Evolutionary conservation across 1,140 invertebrate genomes (phyloP).

Genomic region (Atopsyche davidsoni): DNA sequence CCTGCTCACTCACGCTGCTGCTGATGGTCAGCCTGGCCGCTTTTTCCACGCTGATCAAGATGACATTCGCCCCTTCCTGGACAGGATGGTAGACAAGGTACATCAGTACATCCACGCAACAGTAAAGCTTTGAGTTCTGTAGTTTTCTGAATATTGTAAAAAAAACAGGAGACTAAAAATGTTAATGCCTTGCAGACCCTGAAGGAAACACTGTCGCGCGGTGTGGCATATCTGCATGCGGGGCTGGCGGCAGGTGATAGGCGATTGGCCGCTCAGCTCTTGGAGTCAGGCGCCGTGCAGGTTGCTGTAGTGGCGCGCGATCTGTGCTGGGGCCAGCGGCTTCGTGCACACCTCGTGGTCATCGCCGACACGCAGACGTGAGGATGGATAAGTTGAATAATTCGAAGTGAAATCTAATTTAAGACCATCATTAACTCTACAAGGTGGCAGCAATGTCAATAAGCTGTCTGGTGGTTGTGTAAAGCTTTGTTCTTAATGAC

Average conservation of each 20-base stretch:
- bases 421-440: no score
- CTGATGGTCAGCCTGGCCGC: constrained; percentile 74
- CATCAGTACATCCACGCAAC: no score
- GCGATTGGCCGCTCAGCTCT: constrained; percentile 86
- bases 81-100: constrained; percentile 79
- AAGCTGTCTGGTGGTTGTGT: no score
- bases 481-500: no score
- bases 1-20: constrained; percentile 85
- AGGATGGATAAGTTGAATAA: no score
- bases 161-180: no score
- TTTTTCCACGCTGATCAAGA: constrained; percentile 88
- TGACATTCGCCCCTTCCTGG: constrained; percentile 81
- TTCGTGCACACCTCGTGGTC: constrained; percentile 86
- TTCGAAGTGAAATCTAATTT: no score
- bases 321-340: constrained; percentile 87
- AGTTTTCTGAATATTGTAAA: no score
- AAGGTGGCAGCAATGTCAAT: no score
- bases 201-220: constrained; percentile 81
- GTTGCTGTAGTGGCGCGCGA: constrained; percentile 85
- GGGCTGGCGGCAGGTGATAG: constrained; percentile 80
- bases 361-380: constrained; percentile 93
- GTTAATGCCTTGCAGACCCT: constrained; percentile 58
- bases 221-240: constrained; percentile 96
- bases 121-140: no score
- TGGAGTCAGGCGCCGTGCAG: constrained; percentile 90